These are phyloP conservation scores for Norana najaformis DNA, from an alignment of 2,888 invertebrate species.

Conservation along the genomic window DNA sequence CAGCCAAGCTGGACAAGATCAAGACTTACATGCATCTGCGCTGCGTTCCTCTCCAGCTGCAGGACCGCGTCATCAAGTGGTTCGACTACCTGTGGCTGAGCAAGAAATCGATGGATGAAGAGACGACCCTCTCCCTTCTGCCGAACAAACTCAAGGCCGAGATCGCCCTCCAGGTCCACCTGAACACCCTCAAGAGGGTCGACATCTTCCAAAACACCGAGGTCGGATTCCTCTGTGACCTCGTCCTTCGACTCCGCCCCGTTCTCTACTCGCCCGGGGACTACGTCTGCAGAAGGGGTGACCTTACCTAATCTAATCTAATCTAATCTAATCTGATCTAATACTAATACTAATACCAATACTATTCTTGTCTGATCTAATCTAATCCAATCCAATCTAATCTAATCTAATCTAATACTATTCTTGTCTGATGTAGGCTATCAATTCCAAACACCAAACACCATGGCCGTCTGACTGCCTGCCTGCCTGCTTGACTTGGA, in stretches of 20 bases:
- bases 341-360: too few relatives aligned
- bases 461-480: too few relatives aligned
- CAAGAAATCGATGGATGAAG: slow-evolving; percentile 96
- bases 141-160: slow-evolving; percentile 68
- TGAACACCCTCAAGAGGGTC: slow-evolving; percentile 88
- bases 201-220: slow-evolving; percentile 99
- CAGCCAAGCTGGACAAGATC: slow-evolving; percentile 95
- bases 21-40: slow-evolving; percentile 98
- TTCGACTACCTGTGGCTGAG: slow-evolving; percentile 98
- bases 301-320: background rate
- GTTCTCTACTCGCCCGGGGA: slow-evolving; percentile 97
- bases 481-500: too few relatives aligned
- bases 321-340: background rate
- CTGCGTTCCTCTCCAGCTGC: slow-evolving; percentile 88
- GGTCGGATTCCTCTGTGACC: slow-evolving; percentile 95
- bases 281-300: slow-evolving; percentile 98
- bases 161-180: slow-evolving; percentile 97
- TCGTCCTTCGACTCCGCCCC: slow-evolving; percentile 89
- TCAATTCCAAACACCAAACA: too few relatives aligned
- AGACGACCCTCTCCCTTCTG: slow-evolving; percentile 67
- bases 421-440: too few relatives aligned
- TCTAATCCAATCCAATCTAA: too few relatives aligned
- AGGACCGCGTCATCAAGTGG: slow-evolving; percentile 98
- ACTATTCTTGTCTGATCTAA: too few relatives aligned
- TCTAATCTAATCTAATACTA: too few relatives aligned